Percentiles rank a stretch among this genome's conserved stretches.
Evolutionary conservation across 30 jellyfish, hydroid and myxozoan genomes (phyloP).

Genomic region (Cassiopea andromeda): DNA sequence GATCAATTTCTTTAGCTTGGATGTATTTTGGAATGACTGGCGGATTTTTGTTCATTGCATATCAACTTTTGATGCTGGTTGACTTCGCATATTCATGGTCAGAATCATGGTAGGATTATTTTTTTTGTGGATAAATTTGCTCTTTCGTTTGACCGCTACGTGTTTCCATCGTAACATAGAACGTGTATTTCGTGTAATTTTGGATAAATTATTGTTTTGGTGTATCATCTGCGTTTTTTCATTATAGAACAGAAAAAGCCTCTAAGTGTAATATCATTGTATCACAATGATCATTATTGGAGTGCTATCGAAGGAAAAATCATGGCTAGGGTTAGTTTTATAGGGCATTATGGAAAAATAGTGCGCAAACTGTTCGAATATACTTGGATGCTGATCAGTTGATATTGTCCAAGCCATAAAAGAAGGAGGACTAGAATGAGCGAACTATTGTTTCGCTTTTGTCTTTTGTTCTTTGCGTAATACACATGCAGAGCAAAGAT

Average conservation of each 20-base stretch:
- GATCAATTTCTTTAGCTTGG: constrained; percentile 64
- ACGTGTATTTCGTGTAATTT: background rate
- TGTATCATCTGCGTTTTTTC: background rate
- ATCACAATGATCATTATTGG: background rate
- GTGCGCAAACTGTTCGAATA: no score
- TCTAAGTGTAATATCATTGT: background rate
- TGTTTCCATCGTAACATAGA: background rate
- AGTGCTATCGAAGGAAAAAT: background rate
- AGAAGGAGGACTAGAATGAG: no score
- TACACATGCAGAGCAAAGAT: no score
- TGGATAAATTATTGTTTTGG: no score
- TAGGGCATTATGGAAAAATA: no score
- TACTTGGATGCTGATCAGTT: no score
- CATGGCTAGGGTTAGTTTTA: no score
- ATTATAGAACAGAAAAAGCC: background rate
- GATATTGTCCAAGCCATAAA: no score
- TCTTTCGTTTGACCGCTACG: no score
- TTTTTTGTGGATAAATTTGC: background rate
- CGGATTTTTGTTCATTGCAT: constrained; percentile 78
- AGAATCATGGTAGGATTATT: constrained; percentile 68
- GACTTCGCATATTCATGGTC: constrained; percentile 96
- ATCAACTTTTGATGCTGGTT: constrained; percentile 83
- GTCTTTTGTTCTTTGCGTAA: no score
- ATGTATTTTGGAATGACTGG: constrained; percentile 93
- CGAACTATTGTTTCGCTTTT: no score